These are phyloP conservation scores for Ctenopoma multispine DNA, from an alignment of 2,797 vertebrate species.

Conservation along the genomic window DNA sequence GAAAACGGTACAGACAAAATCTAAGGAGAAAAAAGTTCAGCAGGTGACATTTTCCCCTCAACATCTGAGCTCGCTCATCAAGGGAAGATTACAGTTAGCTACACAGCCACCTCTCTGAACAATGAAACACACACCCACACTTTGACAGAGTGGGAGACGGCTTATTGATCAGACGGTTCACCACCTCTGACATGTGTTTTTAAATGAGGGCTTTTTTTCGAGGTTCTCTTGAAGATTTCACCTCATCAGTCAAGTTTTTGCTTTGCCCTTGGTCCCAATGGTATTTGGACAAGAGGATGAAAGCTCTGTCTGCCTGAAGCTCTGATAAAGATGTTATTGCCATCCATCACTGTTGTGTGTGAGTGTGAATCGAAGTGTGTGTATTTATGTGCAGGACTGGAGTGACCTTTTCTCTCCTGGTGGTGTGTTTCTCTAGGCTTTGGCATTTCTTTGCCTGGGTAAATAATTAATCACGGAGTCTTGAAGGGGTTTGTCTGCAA, in stretches of 20 bases:
- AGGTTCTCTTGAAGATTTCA: slow-evolving; percentile 35
- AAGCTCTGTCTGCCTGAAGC: slow-evolving; percentile 65
- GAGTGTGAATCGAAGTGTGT: slow-evolving; percentile 26
- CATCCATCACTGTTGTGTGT: slow-evolving; percentile 67
- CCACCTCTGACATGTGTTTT: slow-evolving; percentile 60
- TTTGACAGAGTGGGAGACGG: slow-evolving; percentile 9
- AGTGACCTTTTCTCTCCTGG: slow-evolving; percentile 81
- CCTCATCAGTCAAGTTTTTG: slow-evolving; percentile 61
- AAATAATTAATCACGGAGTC: slow-evolving; percentile 84
- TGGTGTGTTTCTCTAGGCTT: slow-evolving; percentile 72
- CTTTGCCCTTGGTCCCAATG: slow-evolving; percentile 60
- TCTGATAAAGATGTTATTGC: slow-evolving; percentile 73
- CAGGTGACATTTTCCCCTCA: slow-evolving; percentile 18
- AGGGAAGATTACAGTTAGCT: slow-evolving; percentile 33
- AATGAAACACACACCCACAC: not conserved
- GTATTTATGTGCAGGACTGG: slow-evolving; percentile 52
- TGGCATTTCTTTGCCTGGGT: slow-evolving; percentile 83
- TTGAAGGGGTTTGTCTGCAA: slow-evolving; percentile 70
- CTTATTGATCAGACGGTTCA: slow-evolving; percentile 50
- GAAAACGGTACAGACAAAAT: not conserved
- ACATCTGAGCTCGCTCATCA: not conserved
- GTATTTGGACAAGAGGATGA: slow-evolving; percentile 61
- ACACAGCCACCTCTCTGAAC: not conserved
- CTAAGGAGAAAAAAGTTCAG: not conserved
- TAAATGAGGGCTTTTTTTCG: slow-evolving; percentile 46